Percentiles rank a stretch among this genome's conserved stretches.
These are phyloP conservation scores for Thaleichthys pacificus DNA, from an alignment of 2,797 vertebrate species.

Conservation along the genomic window DNA sequence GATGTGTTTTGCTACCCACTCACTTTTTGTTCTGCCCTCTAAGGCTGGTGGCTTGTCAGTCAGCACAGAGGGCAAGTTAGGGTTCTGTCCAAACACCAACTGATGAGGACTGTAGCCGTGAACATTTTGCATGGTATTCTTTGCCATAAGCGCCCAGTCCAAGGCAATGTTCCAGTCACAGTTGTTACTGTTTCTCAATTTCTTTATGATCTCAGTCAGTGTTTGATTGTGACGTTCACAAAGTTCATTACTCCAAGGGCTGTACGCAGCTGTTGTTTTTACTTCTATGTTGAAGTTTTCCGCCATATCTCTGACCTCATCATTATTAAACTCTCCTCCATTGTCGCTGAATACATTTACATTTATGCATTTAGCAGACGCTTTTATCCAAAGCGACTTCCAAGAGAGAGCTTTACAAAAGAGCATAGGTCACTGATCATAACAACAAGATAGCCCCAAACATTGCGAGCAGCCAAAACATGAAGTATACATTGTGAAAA, in stretches of 20 bases:
- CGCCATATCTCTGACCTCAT: slow-evolving; percentile 33
- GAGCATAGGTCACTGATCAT: too few species aligned
- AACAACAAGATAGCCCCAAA: too few species aligned
- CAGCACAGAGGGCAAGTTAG: slow-evolving; percentile 31
- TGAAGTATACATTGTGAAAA: too few species aligned
- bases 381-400: too few species aligned
- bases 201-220: slow-evolving; percentile 27
- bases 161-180: slow-evolving; percentile 39
- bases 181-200: slow-evolving; percentile 24
- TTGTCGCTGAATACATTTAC: slow-evolving; percentile 44
- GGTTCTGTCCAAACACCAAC: slow-evolving; percentile 35
- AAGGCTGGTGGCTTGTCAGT: slow-evolving; percentile 38
- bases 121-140: slow-evolving; percentile 41
- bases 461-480: too few species aligned
- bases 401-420: too few species aligned
- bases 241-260: slow-evolving; percentile 33
- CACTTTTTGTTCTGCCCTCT: slow-evolving; percentile 20
- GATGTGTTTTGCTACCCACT: slow-evolving; percentile 29
- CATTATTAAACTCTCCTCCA: slow-evolving; percentile 38
- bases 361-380: too few species aligned
- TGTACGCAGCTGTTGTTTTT: slow-evolving; percentile 35
- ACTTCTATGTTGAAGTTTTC: slow-evolving; percentile 22
- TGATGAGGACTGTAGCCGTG: slow-evolving; percentile 43
- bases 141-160: slow-evolving; percentile 46
- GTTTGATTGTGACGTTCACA: slow-evolving; percentile 32